phyloP scores from a whole-genome alignment of 35 echinoderm and acorn worm genomes.

The Strongylocentrotus purpuratus region DNA sequence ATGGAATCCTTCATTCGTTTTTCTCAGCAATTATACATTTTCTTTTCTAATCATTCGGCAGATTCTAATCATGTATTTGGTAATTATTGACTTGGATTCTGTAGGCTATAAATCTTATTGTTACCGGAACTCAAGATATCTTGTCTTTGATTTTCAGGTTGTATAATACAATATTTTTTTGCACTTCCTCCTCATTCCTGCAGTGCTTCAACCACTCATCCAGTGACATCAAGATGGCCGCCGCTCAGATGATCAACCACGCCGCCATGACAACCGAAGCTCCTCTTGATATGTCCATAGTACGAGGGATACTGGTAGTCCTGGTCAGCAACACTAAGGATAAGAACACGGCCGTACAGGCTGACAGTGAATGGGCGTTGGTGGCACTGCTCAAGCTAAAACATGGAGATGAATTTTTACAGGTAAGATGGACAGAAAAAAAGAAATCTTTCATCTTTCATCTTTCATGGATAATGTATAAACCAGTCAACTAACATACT shows the following conservation, averaged over 20 bases:
- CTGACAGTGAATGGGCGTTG: slow-evolving; percentile 89
- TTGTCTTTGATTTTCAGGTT: no score
- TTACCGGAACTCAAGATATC: no score
- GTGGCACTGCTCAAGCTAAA: slow-evolving; percentile 74
- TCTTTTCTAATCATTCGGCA: no score
- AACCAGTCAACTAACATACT: no score
- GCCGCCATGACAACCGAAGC: slow-evolving; percentile 63
- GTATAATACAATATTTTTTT: neutral
- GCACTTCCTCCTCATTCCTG: neutral
- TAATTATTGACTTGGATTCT: no score
- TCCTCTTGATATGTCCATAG: slow-evolving; percentile 61
- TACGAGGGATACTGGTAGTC: slow-evolving; percentile 60
- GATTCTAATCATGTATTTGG: no score
- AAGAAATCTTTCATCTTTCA: neutral
- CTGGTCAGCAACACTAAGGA: slow-evolving; percentile 85
- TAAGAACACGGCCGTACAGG: slow-evolving; percentile 94
- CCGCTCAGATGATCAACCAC: slow-evolving; percentile 88
- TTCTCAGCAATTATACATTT: no score
- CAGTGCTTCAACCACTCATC: slow-evolving; percentile 94
- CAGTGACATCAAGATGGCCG: slow-evolving; percentile 92
- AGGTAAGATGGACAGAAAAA: slow-evolving; percentile 52
- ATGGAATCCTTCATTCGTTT: no score
- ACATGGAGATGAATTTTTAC: slow-evolving; percentile 59
- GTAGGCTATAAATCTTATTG: no score
- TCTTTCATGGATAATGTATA: no score